Evolutionary conservation across 2,888 invertebrate species (phyloP).

Genomic region (Cenopis cana): DNA sequence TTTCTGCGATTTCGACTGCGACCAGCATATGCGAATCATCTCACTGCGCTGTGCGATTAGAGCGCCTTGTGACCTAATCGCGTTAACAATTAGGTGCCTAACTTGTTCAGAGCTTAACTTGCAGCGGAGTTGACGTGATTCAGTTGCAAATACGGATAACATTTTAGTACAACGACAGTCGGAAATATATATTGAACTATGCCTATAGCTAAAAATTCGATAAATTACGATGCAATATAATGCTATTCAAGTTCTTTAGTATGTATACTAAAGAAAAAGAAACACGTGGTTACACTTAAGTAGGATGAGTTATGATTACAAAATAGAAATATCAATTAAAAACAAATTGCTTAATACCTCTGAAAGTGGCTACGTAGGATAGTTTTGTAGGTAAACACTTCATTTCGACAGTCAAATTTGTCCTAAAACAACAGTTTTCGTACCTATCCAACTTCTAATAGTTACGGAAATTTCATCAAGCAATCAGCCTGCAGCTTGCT

Average conservation of each 20-base stretch:
- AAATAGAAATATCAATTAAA: background rate
- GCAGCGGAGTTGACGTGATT: constrained; percentile 27
- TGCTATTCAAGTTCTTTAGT: too few species aligned
- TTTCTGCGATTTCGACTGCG: constrained; percentile 53
- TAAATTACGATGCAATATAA: too few species aligned
- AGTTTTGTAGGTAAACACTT: too few species aligned
- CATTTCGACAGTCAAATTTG: background rate
- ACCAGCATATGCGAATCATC: constrained; percentile 37
- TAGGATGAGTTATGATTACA: too few species aligned
- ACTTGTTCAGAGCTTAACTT: constrained; percentile 27
- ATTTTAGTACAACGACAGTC: background rate
- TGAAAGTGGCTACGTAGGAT: too few species aligned
- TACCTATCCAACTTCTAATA: background rate
- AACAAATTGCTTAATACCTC: background rate
- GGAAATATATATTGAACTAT: too few species aligned
- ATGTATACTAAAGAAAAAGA: too few species aligned
- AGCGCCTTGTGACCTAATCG: constrained; percentile 35
- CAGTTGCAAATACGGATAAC: constrained; percentile 9
- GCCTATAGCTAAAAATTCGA: too few species aligned
- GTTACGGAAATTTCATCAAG: background rate
- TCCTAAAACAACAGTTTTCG: background rate
- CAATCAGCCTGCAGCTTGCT: background rate
- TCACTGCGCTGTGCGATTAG: constrained; percentile 1
- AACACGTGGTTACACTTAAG: too few species aligned
- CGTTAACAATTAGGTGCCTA: constrained; percentile 22